Conservation (phyloP, 2,888 invertebrate genomes). For the Eupsilia transversa region DNA sequence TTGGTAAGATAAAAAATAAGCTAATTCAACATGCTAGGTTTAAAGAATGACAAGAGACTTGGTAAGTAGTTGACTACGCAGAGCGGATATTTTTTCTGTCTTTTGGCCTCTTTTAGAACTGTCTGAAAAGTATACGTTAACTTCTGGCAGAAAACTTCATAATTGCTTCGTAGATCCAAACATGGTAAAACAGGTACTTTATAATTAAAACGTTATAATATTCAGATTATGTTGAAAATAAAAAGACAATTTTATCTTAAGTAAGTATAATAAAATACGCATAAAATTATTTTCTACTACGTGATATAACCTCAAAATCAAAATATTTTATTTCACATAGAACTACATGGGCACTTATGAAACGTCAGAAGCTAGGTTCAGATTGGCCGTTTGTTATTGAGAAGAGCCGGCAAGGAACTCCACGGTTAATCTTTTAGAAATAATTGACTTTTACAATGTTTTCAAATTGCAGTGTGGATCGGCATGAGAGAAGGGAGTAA, state of each 20-base stretch:
- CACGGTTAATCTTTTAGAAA: too few relatives aligned
- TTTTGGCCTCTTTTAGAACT: neutral
- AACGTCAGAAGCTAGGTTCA: too few relatives aligned
- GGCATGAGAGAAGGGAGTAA: too few relatives aligned
- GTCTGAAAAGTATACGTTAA: neutral
- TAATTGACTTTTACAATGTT: too few relatives aligned
- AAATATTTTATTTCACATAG: too few relatives aligned
- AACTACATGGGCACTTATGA: too few relatives aligned
- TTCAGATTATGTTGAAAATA: neutral
- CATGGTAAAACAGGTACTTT: neutral
- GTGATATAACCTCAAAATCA: neutral
- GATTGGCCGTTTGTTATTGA: too few relatives aligned
- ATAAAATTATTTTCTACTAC: neutral
- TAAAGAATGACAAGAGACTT: neutral
- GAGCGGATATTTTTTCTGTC: neutral
- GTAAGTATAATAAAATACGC: neutral
- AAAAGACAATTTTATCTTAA: neutral
- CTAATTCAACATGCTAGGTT: neutral
- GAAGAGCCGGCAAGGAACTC: too few relatives aligned
- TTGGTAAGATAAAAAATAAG: neutral
- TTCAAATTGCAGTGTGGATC: too few relatives aligned
- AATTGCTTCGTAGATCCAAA: neutral
- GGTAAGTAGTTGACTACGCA: neutral
- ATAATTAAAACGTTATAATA: neutral
- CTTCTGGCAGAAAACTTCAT: neutral